Conservation (phyloP, 2,797 vertebrate genomes). For the Nannoperca obscura region DNA sequence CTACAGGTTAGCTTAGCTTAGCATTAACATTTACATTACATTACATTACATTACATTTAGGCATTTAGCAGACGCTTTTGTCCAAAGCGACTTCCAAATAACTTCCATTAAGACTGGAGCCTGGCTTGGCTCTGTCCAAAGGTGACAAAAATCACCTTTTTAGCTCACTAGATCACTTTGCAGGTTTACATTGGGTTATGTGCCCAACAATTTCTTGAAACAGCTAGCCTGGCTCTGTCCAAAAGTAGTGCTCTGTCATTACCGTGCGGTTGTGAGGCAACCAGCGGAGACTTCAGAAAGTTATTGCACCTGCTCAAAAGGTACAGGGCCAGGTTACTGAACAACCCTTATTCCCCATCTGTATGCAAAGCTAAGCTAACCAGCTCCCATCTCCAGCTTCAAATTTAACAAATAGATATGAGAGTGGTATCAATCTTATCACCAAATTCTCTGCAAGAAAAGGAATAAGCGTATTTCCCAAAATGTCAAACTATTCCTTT, state of each 20-base stretch:
- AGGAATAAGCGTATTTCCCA: background rate
- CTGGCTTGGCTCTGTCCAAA: background rate
- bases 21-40: too few species aligned
- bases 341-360: background rate
- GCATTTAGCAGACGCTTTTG: too few species aligned
- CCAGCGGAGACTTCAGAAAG: too few species aligned
- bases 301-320: too few species aligned
- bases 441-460: background rate
- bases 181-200: background rate
- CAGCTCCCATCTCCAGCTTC: too few species aligned
- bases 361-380: background rate
- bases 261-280: too few species aligned
- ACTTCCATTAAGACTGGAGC: background rate
- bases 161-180: background rate
- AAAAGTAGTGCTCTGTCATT: background rate
- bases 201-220: background rate
- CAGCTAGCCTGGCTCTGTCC: background rate
- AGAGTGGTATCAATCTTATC: background rate
- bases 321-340: background rate
- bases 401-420: too few species aligned
- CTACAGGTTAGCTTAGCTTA: background rate
- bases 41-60: too few species aligned
- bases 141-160: background rate
- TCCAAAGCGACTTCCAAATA: too few species aligned
- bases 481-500: background rate